phyloP scores from a whole-genome alignment of 2,888 invertebrate genomes.

The Dryadula phaetusa region DNA sequence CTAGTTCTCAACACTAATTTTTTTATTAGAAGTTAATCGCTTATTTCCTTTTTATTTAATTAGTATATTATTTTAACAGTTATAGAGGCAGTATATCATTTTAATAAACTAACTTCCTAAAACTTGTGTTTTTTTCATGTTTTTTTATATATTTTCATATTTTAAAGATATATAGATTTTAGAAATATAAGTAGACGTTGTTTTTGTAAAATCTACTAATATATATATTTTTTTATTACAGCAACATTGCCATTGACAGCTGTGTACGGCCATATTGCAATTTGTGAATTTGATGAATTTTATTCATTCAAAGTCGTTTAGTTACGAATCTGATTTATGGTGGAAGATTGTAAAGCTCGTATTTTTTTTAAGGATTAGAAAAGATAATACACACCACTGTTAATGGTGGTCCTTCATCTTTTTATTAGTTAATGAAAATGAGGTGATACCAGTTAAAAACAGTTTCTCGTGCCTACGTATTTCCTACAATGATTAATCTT shows the following conservation, averaged over 20 bases:
- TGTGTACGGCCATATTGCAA: conserved; percentile 71
- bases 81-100: neutral
- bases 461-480: conserved; percentile 76
- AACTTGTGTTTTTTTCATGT: no score
- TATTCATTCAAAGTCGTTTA: conserved; percentile 46
- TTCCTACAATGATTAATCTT: conserved; percentile 76
- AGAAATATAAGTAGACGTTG: no score
- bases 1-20: conserved; percentile 54
- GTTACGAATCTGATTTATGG: conserved; percentile 39
- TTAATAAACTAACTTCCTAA: neutral
- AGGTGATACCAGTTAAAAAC: conserved; percentile 67
- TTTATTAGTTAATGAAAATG: conserved; percentile 46
- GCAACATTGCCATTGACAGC: conserved; percentile 58
- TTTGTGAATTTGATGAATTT: conserved; percentile 57
- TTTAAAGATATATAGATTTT: no score
- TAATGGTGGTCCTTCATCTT: conserved; percentile 11
- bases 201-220: conserved; percentile 34
- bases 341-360: conserved; percentile 11
- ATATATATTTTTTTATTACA: conserved; percentile 44
- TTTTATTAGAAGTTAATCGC: conserved; percentile 21
- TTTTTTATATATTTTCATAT: no score
- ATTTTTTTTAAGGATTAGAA: neutral
- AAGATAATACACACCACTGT: neutral
- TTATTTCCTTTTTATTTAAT: neutral
- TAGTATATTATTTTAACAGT: neutral